Evolutionary conservation across 2,113 vertebrate genomes (phyloP), one percentile per base, ranked within the genome.

Genomic region (Eidolon helvum): DNA sequence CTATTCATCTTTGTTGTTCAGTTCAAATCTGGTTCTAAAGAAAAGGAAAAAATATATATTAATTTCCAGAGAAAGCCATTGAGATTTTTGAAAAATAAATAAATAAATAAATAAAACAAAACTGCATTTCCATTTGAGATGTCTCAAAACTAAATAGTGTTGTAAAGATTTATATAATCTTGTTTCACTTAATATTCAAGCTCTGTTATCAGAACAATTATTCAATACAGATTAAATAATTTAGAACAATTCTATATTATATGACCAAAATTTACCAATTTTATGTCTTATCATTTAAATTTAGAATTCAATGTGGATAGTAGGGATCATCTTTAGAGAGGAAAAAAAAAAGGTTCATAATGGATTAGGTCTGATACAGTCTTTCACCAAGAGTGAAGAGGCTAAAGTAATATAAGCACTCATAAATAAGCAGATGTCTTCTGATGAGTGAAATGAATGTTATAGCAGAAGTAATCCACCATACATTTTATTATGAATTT

Each of bases 361-460:
- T 93, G 96, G 74, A 83, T 97, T 94, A 96, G n/a, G 30, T 55
- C 95, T 55, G 66, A 87, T 96, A 74, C 2, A 96, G 86, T 87
- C 90, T 97, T 95, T 97, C 92, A 87, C 88, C 63, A 45, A 24
- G 38, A 75, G 57, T 94, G 68, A 79, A 79, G 80, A 96, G 57
- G 85, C 63, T 97, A 95, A 96, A 94, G 75, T 87, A 95, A 94
- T 95, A 71, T 45, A 96, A 92, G 79, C 87, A 96, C 75, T 98
- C 94, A 65, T 96, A 94, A 72, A 30, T 94, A 96, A 96, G 95
- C 96, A 97, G 88, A 95, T 90, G 89, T 85, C 96, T 97, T 98
- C 97, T 86, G 63, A 96, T 92, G 75, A 97, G 68, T 96, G 50
- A 96, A 96, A 95, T 97, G 93, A 97, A 98, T 97, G 94, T 97